A percentile compares a stretch with the other conserved stretches of the same genome.
Evolutionary conservation across 2,888 invertebrate genomes (phyloP).

Genomic region (Drosophila anomelani): DNA sequence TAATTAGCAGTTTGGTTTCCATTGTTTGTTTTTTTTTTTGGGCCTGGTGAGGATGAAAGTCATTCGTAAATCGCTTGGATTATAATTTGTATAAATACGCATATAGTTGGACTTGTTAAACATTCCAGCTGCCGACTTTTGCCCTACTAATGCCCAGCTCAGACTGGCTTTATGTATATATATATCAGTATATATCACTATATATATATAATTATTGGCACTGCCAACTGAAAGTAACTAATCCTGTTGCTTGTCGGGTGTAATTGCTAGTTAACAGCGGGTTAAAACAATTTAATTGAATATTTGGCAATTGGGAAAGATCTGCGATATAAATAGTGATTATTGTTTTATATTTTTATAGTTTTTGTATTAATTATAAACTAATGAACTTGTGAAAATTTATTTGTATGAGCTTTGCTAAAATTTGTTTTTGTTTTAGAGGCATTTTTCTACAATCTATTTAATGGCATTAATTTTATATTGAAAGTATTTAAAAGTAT

Average conservation of each 20-base stretch:
- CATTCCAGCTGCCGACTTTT: slow-evolving; percentile 31
- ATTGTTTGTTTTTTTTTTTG: slow-evolving; percentile 30
- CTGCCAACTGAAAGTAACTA: slow-evolving; percentile 14
- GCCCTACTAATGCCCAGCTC: slow-evolving; percentile 37
- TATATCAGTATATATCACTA: neutral
- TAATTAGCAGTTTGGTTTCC: slow-evolving; percentile 55
- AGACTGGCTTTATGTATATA: slow-evolving; percentile 11
- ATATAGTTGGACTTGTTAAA: slow-evolving; percentile 14
- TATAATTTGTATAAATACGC: slow-evolving; percentile 29
- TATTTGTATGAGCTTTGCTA: neutral
- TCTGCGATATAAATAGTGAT: neutral
- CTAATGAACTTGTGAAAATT: neutral
- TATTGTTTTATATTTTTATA: neutral
- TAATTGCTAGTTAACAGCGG: slow-evolving; percentile 15
- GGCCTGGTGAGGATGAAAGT: slow-evolving; percentile 1
- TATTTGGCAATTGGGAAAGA: neutral
- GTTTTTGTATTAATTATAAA: neutral
- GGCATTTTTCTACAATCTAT: neutral
- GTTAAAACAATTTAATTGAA: slow-evolving; percentile 20
- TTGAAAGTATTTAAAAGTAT: neutral
- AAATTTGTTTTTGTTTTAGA: neutral
- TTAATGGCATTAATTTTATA: too few relatives aligned
- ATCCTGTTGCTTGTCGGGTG: slow-evolving; percentile 13
- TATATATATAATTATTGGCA: neutral
- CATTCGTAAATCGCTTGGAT: slow-evolving; percentile 38